These are phyloP conservation scores for Hypercompe scribonia DNA, from an alignment of 2,888 invertebrate species.

Conservation along the genomic window DNA sequence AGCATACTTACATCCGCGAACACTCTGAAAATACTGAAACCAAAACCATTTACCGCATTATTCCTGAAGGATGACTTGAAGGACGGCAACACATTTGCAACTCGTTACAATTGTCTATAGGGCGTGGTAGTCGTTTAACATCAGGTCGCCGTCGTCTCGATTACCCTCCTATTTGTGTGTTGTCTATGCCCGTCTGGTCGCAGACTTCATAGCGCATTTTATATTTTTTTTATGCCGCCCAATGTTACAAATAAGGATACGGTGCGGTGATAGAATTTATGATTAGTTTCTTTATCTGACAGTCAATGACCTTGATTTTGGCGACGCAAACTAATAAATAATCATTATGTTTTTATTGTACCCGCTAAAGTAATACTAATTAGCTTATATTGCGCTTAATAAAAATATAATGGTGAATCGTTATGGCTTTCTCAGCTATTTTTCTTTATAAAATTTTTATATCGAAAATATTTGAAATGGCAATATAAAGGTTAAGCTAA, in stretches of 20 bases:
- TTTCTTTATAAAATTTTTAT: not conserved
- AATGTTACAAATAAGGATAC: slow-evolving; percentile 39
- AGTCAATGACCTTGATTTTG: slow-evolving; percentile 26
- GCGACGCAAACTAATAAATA: slow-evolving; percentile 20
- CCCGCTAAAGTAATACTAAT: slow-evolving; percentile 14
- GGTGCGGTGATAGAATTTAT: slow-evolving; percentile 46
- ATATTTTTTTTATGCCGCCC: slow-evolving; percentile 39
- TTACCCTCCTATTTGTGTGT: not conserved
- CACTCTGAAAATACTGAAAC: too few relatives aligned
- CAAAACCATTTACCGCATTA: too few relatives aligned
- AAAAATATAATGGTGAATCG: not conserved
- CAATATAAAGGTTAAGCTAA: not conserved
- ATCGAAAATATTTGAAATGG: not conserved
- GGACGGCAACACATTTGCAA: too few relatives aligned
- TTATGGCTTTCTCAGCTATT: not conserved
- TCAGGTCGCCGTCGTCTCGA: too few relatives aligned
- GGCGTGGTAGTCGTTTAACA: too few relatives aligned
- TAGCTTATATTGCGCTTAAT: not conserved
- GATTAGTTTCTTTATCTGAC: slow-evolving; percentile 43
- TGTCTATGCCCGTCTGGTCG: not conserved
- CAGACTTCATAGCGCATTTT: slow-evolving; percentile 18
- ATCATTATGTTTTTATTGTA: slow-evolving; percentile 23
- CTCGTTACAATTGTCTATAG: too few relatives aligned
- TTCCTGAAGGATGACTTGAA: too few relatives aligned
- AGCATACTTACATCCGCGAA: too few relatives aligned